Conservation (phyloP, 2,888 invertebrate genomes). For the Oligia latruncula region DNA sequence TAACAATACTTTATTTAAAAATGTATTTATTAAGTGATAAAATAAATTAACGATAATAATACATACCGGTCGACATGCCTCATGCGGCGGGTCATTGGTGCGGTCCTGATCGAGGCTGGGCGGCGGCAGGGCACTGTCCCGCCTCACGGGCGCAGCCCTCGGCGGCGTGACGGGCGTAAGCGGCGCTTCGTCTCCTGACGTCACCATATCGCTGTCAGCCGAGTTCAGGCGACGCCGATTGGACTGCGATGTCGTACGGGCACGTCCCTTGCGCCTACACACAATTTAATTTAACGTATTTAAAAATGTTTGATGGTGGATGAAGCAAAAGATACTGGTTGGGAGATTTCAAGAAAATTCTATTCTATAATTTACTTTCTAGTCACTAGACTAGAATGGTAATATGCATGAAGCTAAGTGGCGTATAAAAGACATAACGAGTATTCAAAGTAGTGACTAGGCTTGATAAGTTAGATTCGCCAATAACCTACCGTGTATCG, state of each 20-base stretch:
- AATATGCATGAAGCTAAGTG: background rate
- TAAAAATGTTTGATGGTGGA: background rate
- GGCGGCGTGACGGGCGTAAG: slow-evolving; percentile 87
- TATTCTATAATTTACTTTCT: background rate
- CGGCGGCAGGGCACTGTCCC: slow-evolving; percentile 63
- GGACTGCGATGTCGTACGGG: slow-evolving; percentile 91
- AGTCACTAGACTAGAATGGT: slow-evolving; percentile 1
- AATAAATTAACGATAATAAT: background rate
- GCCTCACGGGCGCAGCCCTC: slow-evolving; percentile 66
- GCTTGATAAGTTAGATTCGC: slow-evolving; percentile 5
- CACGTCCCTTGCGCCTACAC: slow-evolving; percentile 91
- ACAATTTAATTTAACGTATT: slow-evolving; percentile 21
- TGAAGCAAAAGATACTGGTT: background rate
- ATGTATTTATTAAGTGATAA: background rate
- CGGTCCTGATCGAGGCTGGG: slow-evolving; percentile 40
- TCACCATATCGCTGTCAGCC: slow-evolving; percentile 93
- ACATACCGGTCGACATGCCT: slow-evolving; percentile 64
- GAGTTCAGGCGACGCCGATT: slow-evolving; percentile 93
- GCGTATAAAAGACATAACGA: slow-evolving; percentile 19
- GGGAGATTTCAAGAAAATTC: slow-evolving; percentile 8
- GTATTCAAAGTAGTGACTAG: slow-evolving; percentile 1
- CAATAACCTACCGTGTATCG: background rate
- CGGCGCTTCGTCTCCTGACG: slow-evolving; percentile 93
- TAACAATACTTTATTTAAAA: background rate
- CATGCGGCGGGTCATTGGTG: slow-evolving; percentile 62